Conservation (phyloP, 2,888 invertebrate species). For the Cephus nigrinus region DNA sequence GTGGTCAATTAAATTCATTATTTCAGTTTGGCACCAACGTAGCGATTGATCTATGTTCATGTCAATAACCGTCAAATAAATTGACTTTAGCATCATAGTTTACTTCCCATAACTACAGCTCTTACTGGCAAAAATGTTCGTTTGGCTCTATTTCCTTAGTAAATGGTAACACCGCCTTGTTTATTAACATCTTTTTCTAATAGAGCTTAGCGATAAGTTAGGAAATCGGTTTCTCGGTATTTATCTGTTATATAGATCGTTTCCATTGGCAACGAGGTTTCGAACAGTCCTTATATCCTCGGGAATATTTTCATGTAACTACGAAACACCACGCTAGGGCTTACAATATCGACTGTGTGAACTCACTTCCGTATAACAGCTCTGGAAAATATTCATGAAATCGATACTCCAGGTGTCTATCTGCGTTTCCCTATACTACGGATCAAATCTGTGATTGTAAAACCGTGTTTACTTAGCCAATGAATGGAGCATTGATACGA, state of each 20-base stretch:
- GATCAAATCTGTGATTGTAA: not conserved
- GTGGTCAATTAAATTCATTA: not conserved
- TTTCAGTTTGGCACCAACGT: not conserved
- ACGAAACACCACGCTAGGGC: not conserved
- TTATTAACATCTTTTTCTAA: not conserved
- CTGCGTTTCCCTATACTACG: not conserved
- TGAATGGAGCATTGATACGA: not conserved
- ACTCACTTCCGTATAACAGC: not conserved
- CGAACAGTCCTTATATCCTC: not conserved
- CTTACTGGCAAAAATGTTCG: not conserved
- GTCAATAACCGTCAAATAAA: not conserved
- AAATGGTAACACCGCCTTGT: not conserved
- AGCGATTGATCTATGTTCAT: no score
- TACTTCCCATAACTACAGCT: not conserved
- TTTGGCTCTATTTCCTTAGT: slow-evolving; percentile 6
- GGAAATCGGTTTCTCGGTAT: not conserved
- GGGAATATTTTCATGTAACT: not conserved
- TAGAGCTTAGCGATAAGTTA: not conserved
- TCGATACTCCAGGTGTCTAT: not conserved
- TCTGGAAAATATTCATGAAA: not conserved
- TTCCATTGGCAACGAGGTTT: not conserved
- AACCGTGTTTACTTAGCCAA: not conserved
- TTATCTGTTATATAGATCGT: not conserved
- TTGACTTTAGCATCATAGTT: not conserved
- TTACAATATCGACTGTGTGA: not conserved